These are phyloP conservation scores for Smithornis capensis DNA, from an alignment of 2,113 vertebrate species.

Conservation along the genomic window DNA sequence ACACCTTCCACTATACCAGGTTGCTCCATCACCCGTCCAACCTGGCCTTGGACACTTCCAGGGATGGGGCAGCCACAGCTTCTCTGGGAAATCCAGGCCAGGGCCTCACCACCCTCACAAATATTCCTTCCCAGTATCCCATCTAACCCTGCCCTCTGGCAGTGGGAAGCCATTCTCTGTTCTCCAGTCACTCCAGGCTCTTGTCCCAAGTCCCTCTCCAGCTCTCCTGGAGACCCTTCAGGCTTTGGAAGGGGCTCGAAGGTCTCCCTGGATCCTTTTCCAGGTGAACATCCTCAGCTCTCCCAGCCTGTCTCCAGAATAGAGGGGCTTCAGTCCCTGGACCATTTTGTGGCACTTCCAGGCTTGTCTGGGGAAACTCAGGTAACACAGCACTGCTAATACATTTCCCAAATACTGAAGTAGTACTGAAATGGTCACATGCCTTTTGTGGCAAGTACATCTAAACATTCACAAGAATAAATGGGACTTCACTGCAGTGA, in stretches of 20 bases:
- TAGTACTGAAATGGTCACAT: neutral
- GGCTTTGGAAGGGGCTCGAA: neutral
- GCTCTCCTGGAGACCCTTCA: neutral
- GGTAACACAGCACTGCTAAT: neutral
- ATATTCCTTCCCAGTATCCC: neutral
- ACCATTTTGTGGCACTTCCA: neutral
- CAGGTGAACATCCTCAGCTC: neutral
- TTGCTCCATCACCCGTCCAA: rapidly evolving
- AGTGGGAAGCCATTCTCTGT: neutral
- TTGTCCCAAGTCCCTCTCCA: neutral
- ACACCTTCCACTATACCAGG: rapidly evolving
- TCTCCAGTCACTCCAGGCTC: rapidly evolving
- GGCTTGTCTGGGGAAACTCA: neutral
- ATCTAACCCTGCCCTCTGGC: neutral
- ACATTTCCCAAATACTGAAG: neutral
- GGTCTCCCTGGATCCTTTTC: neutral
- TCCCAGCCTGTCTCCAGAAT: neutral
- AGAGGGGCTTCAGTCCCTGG: neutral
- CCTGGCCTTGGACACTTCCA: rapidly evolving
- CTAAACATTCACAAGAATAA: neutral
- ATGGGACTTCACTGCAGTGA: neutral
- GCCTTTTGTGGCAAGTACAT: neutral
- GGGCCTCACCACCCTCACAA: neutral
- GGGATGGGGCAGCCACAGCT: neutral
- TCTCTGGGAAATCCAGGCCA: neutral